These are phyloP conservation scores for Suncus etruscus DNA, from an alignment of 2,113 vertebrate genomes.

Conservation along the genomic window DNA sequence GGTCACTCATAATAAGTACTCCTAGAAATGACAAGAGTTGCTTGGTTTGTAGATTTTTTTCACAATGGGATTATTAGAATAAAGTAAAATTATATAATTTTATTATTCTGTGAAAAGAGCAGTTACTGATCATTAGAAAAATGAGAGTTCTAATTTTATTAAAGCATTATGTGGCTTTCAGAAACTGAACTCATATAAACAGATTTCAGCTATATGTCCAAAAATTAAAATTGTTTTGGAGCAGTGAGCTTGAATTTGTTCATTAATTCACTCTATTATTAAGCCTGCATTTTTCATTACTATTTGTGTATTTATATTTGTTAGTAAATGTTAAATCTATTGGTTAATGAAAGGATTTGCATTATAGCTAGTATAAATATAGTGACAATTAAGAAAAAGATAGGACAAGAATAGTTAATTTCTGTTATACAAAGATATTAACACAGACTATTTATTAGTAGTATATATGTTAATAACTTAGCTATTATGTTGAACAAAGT, in stretches of 20 bases:
- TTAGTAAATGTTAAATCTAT: conserved; percentile 12
- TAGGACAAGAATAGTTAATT: not conserved
- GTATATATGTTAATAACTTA: too few relatives aligned
- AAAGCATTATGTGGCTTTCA: not conserved
- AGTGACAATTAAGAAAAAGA: not conserved
- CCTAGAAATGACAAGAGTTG: too few relatives aligned
- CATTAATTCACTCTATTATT: not conserved
- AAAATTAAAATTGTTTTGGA: conserved; percentile 20
- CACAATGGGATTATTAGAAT: not conserved
- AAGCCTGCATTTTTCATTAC: not conserved
- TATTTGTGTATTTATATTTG: not conserved
- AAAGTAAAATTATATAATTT: conserved; percentile 12
- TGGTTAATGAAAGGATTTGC: not conserved
- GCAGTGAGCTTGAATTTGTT: not conserved
- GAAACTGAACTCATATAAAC: not conserved
- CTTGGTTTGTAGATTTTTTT: not conserved
- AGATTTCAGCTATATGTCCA: not conserved
- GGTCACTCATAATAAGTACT: not conserved
- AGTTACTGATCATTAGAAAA: not conserved
- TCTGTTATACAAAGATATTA: not conserved
- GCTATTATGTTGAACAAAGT: too few relatives aligned
- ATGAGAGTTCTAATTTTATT: not conserved
- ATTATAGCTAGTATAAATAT: not conserved
- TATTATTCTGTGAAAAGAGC: not conserved
- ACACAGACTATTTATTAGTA: too few relatives aligned